Evolutionary conservation across 1,140 invertebrate genomes (phyloP), one percentile per base, ranked within the genome.

Genomic region (Drosophila asahinai): DNA sequence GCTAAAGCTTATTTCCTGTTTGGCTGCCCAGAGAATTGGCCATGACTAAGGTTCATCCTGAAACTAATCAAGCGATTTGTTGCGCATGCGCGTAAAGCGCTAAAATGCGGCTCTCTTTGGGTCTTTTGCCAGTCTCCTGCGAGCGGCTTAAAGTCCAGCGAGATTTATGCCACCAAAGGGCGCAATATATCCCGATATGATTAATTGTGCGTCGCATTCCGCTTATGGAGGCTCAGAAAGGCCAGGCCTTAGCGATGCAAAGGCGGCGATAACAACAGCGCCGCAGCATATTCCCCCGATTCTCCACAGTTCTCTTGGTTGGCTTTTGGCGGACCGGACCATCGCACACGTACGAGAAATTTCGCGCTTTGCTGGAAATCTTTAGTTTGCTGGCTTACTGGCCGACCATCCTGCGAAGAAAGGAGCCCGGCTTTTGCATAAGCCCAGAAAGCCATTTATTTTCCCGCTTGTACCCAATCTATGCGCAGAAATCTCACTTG

Each of bases 61-160:
- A 89, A 89, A 74, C 81, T 91, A 91, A 91, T 91, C 90, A 91
- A 89, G 89, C 84, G 90, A 91, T 91, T 91, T 73, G 89, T 91
- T 91, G 84, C 84, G 89, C 89, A 91, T 91, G 89, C 87, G 84
- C 84, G 80, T 81, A 58, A 84, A 86, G 66, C 72, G 65, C 63
- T 76, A 61, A 79, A 68, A 58, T 79, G 60, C 60, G 19, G 42
- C 25, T 43, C 36, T 33, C 40, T 38, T 43, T 40, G 25, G 47
- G 7, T 59, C 17, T 61, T 47, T 43, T 58, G 45, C 33, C 12
- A 30, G 30, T 42, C 38, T 66, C 40, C 27, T 30, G 3, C 19
- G 76, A 49, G 42, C 66, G 77, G 47, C 77, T 84, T 81, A 58
- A 80, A 80, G 81, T 52, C 65, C 51, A 57, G 54, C 81, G 72